Conservation (phyloP, 2,113 vertebrate genomes). For the Microtus richardsoni region DNA sequence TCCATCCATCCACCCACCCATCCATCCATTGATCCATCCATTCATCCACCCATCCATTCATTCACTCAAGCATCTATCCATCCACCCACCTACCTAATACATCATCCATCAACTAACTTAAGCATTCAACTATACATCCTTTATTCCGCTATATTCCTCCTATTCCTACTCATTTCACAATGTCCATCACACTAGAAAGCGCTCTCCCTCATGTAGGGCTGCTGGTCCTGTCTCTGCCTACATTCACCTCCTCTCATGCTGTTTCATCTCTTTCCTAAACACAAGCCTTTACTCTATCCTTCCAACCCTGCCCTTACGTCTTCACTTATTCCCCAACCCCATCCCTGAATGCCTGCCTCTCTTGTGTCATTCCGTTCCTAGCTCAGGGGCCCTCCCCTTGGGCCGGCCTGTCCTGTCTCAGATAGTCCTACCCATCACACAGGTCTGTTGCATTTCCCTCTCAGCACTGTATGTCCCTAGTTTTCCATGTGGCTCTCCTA, state of each 20-base stretch:
- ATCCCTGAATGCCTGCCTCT: neutral
- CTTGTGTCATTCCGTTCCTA: neutral
- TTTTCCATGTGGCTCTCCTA: neutral
- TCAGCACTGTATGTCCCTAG: neutral
- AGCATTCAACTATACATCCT: neutral
- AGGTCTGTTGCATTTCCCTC: neutral
- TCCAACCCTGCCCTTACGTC: no score
- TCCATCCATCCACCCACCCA: neutral
- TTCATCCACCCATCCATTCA: neutral
- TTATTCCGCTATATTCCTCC: neutral
- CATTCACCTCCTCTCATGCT: neutral
- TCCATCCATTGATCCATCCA: no score
- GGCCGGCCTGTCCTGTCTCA: neutral
- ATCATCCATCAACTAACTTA: neutral
- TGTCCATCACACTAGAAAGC: neutral
- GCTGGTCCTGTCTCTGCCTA: neutral
- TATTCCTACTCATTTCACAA: neutral
- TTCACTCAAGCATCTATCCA: neutral
- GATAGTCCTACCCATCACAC: neutral
- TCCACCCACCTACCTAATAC: neutral
- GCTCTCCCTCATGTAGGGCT: rapidly evolving
- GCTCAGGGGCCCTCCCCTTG: neutral
- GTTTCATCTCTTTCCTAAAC: neutral
- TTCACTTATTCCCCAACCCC: neutral
- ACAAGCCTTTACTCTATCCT: neutral